A percentile compares a stretch with the other conserved stretches of the same genome.
phyloP scores from a whole-genome alignment of 2,797 vertebrate species.

The Etheostoma nigrum region DNA sequence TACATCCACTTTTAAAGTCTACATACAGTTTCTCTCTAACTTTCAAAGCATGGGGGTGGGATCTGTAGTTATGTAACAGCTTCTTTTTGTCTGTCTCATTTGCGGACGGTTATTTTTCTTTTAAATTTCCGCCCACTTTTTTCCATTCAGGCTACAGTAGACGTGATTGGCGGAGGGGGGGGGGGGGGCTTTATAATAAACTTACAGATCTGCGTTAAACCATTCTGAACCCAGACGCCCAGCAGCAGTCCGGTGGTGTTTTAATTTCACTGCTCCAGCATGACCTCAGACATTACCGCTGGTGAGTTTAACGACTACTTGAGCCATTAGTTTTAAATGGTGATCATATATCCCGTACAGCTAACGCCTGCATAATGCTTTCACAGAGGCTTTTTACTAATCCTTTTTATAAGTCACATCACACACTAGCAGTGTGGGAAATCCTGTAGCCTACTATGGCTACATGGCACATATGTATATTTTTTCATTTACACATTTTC shows the following conservation, averaged over 20 bases:
- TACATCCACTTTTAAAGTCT: slow-evolving; percentile 8
- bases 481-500: neutral
- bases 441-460: neutral
- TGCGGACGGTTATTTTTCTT: slow-evolving; percentile 8
- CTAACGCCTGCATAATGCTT: neutral
- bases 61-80: slow-evolving; percentile 44
- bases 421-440: neutral
- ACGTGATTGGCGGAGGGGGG: slow-evolving; percentile 60
- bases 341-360: slow-evolving; percentile 7
- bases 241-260: slow-evolving; percentile 22
- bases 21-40: neutral
- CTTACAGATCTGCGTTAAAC: slow-evolving; percentile 6
- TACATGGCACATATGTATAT: neutral
- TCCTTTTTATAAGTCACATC: neutral
- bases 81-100: slow-evolving; percentile 37
- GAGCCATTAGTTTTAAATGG: slow-evolving; percentile 25
- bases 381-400: neutral
- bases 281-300: slow-evolving; percentile 71
- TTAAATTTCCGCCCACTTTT: slow-evolving; percentile 61
- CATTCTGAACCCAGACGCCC: slow-evolving; percentile 24
- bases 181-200: slow-evolving; percentile 40
- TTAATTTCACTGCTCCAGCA: slow-evolving; percentile 49
- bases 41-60: neutral
- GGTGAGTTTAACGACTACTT: slow-evolving; percentile 71
- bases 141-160: slow-evolving; percentile 31